Base-by-base conservation (phyloP, 2,797 vertebrate genomes). In the Sebastes oblongus region DNA sequence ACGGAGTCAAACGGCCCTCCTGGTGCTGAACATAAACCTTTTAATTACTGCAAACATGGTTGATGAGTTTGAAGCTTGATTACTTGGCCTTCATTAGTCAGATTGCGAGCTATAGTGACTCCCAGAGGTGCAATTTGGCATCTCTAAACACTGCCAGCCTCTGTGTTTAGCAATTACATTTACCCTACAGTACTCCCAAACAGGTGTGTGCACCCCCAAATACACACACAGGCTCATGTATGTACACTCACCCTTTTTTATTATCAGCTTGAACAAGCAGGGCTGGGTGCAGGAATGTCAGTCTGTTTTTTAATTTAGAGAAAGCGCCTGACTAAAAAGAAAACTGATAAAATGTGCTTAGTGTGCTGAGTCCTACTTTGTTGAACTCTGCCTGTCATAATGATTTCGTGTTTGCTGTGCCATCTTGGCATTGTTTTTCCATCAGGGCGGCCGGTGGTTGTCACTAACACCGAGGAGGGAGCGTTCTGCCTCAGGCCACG, bases 31-130 rank as follows among this genome's bases (percentile, higher is more conserved):
- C 90, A 90, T 93, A 93, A 93, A 93, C 89, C 91, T 92, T 93
- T 93, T 93, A 92, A 94, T 94, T 92, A 93, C 89, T 77, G 89
- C 86, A 89, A 91, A 93, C 91, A 88, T 88, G 87, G 87, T 67
- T 90, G 92, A 94, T 93, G 93, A 90, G 93, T 90, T 91, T 88
- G 83, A 88, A 81, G 90, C 89, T 91, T 93, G 93, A 95, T 93
- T 92, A 92, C 93, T 91, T 90, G 90, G 88, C 90, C 91, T 93
- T 93, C 93, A 92, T 94, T 92, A 91, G 88, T 91, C 91, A 90
- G 88, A 90, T 88, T 91, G 92, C 90, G 88, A 93, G 91, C 86
- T 88, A 87, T 87, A 88, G 92, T 90, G 87, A 86, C 90, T 94
- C 93, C 92, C 93, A 82, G 77, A 88, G 90, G 93, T 27, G n/a